A percentile compares a stretch with the other conserved stretches of the same genome.
Conservation (phyloP, 1,140 invertebrate species). For the Trichogramma pretiosum region DNA sequence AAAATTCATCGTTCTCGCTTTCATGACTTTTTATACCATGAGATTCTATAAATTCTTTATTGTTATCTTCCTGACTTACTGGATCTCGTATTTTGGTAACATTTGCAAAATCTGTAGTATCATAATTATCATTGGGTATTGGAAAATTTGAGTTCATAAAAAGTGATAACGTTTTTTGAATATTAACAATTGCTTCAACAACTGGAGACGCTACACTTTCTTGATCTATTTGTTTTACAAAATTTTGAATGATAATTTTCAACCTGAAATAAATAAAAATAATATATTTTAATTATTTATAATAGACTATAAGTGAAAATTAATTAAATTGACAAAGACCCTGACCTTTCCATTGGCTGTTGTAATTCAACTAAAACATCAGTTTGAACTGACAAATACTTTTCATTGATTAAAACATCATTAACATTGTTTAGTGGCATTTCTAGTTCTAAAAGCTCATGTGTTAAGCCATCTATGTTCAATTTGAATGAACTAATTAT, state of each 20-base stretch:
- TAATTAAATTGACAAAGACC: neutral
- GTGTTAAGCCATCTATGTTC: slow-evolving; percentile 22
- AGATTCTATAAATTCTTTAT: neutral
- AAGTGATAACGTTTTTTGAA: slow-evolving; percentile 26
- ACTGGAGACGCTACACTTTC: slow-evolving; percentile 19
- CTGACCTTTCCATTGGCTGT: slow-evolving; percentile 10
- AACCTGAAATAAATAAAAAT: slow-evolving; percentile 19
- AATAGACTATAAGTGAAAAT: neutral
- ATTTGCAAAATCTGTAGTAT: neutral
- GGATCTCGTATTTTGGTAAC: neutral
- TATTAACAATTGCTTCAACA: slow-evolving; percentile 30
- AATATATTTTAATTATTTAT: neutral
- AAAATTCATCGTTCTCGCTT: neutral
- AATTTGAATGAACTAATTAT: slow-evolving; percentile 19
- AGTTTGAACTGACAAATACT: slow-evolving; percentile 24
- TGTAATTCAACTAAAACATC: slow-evolving; percentile 23
- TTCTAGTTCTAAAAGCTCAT: slow-evolving; percentile 28
- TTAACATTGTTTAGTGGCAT: slow-evolving; percentile 29
- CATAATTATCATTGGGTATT: too few species aligned
- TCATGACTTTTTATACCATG: neutral
- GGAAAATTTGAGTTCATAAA: too few species aligned
- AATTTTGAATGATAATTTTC: slow-evolving; percentile 20
- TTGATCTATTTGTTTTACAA: slow-evolving; percentile 17
- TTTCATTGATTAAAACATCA: slow-evolving; percentile 28
- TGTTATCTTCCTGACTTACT: too few species aligned